Percentiles rank a stretch among this genome's conserved stretches.
Evolutionary conservation across 2,888 invertebrate genomes (phyloP).

Genomic region (Pachydiplax longipennis): DNA sequence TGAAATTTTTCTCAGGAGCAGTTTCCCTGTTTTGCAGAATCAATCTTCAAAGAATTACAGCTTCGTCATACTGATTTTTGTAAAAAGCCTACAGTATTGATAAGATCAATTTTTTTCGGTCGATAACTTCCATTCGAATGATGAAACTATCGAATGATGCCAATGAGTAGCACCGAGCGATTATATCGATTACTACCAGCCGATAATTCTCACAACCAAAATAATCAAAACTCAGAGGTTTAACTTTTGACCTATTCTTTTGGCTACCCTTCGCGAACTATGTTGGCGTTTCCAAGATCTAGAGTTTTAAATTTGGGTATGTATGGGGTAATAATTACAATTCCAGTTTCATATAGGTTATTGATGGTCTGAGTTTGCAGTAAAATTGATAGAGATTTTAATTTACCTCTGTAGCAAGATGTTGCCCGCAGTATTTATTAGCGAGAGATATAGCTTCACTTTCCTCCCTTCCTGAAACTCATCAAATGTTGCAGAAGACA

Average conservation of each 20-base stretch:
- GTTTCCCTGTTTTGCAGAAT: too few species aligned
- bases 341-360: not conserved
- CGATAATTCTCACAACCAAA: not conserved
- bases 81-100: too few species aligned
- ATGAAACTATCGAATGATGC: too few species aligned
- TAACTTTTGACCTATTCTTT: conserved; percentile 3
- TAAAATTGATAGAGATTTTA: not conserved
- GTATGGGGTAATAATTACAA: not conserved
- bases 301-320: not conserved
- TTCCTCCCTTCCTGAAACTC: conserved; percentile 77
- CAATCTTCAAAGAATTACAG: too few species aligned
- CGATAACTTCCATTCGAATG: too few species aligned
- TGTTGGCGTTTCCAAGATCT: not conserved
- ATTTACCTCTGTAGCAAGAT: not conserved
- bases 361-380: not conserved
- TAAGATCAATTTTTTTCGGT: too few species aligned
- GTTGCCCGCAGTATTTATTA: not conserved
- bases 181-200: too few species aligned
- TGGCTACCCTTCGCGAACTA: not conserved
- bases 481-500: conserved; percentile 91
- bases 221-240: not conserved
- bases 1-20: too few species aligned
- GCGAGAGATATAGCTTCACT: conserved; percentile 32
- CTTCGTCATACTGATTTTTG: too few species aligned
- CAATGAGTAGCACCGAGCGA: too few species aligned